phyloP scores from a whole-genome alignment of 2,113 vertebrate species.

The Rhea americana region DNA sequence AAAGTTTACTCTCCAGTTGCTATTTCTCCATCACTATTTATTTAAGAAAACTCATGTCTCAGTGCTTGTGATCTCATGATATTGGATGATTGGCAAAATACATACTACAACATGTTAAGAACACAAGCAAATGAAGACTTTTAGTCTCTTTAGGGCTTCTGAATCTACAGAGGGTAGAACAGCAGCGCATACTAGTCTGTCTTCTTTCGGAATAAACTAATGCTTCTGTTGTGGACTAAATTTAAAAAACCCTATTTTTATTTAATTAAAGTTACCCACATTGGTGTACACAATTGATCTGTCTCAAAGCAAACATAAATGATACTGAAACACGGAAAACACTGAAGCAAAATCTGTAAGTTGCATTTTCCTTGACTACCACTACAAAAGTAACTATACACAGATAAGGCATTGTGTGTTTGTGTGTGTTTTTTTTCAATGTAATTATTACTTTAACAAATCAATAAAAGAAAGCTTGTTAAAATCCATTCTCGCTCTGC shows the following conservation, averaged over 20 bases:
- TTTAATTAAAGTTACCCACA: neutral
- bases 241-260: neutral
- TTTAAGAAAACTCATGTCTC: neutral
- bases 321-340: neutral
- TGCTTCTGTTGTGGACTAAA: neutral
- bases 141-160: neutral
- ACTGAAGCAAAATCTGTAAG: neutral
- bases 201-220: neutral
- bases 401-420: neutral
- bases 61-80: neutral
- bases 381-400: neutral
- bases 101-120: neutral
- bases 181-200: neutral
- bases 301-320: neutral
- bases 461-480: neutral
- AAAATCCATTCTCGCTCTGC: neutral
- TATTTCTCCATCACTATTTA: neutral
- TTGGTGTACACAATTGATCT: neutral
- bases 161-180: neutral
- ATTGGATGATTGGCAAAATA: neutral
- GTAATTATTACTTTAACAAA: neutral
- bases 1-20: neutral
- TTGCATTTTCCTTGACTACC: neutral
- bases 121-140: neutral
- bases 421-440: neutral